Percentiles rank a stretch among this genome's conserved stretches.
Evolutionary conservation across 2,888 invertebrate genomes (phyloP).

Genomic region (Clistopyga incitator): DNA sequence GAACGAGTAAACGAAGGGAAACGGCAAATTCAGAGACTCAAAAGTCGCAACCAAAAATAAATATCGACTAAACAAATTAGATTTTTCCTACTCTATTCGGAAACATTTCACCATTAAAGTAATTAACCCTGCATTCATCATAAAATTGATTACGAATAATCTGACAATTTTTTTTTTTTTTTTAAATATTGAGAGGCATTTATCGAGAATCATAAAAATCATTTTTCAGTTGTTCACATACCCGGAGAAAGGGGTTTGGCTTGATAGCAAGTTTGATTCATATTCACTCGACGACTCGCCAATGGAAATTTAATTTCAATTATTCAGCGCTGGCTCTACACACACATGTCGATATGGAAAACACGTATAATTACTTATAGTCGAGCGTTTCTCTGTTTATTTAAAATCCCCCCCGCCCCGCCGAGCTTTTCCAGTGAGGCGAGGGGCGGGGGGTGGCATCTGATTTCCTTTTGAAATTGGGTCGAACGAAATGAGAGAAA

Average conservation of each 20-base stretch:
- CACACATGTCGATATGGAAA: not conserved
- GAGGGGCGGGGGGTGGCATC: slow-evolving; percentile 16
- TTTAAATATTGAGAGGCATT: too few relatives aligned
- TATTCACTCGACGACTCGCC: slow-evolving; percentile 46
- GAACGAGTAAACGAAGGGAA: slow-evolving; percentile 13
- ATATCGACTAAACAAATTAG: not conserved
- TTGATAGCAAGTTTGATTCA: slow-evolving; percentile 42
- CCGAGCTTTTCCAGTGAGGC: not conserved
- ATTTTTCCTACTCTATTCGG: not conserved
- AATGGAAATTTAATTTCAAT: slow-evolving; percentile 60
- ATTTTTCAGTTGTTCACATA: too few relatives aligned
- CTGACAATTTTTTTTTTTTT: too few relatives aligned
- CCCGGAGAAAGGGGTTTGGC: slow-evolving; percentile 18
- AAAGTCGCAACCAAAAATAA: not conserved
- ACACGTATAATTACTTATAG: slow-evolving; percentile 4
- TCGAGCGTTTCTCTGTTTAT: slow-evolving; percentile 49
- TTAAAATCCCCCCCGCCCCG: slow-evolving; percentile 29
- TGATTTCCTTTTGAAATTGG: slow-evolving; percentile 60
- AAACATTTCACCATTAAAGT: not conserved
- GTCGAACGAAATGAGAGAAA: slow-evolving; percentile 42
- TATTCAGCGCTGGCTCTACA: slow-evolving; percentile 44
- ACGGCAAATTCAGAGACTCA: not conserved
- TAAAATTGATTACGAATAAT: not conserved
- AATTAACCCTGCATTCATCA: not conserved
- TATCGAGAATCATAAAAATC: too few relatives aligned